phyloP scores from a whole-genome alignment of 2,113 vertebrate species.

The Brachypteracias leptosomus region DNA sequence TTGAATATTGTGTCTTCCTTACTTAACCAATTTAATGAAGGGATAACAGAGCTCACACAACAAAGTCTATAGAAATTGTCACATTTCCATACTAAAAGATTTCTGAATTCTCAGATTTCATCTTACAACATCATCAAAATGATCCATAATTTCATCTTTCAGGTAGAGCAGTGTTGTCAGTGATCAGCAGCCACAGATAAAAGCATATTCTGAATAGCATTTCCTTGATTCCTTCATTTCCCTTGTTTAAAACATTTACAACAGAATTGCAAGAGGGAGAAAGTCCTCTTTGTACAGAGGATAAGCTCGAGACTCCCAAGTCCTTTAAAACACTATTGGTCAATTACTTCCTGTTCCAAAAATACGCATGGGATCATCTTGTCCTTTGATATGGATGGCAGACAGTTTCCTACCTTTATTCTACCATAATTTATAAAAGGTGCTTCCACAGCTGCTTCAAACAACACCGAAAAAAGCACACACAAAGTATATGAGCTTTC shows the following conservation, averaged over 20 bases:
- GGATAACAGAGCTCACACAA: background rate
- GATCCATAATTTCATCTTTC: background rate
- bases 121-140: background rate
- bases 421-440: background rate
- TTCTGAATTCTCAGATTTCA: background rate
- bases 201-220: background rate
- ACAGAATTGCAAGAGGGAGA: background rate
- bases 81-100: background rate
- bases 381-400: background rate
- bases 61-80: background rate
- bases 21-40: background rate
- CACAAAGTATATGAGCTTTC: background rate
- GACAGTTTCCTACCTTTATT: background rate
- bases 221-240: background rate
- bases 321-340: background rate
- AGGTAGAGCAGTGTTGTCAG: background rate
- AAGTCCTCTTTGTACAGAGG: background rate
- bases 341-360: background rate
- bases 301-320: background rate
- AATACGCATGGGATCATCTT: background rate
- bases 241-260: background rate
- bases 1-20: background rate
- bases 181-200: background rate
- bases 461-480: background rate
- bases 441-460: background rate